Base-by-base conservation (phyloP, 1,140 invertebrate genomes). In the Cherax destructor region DNA sequence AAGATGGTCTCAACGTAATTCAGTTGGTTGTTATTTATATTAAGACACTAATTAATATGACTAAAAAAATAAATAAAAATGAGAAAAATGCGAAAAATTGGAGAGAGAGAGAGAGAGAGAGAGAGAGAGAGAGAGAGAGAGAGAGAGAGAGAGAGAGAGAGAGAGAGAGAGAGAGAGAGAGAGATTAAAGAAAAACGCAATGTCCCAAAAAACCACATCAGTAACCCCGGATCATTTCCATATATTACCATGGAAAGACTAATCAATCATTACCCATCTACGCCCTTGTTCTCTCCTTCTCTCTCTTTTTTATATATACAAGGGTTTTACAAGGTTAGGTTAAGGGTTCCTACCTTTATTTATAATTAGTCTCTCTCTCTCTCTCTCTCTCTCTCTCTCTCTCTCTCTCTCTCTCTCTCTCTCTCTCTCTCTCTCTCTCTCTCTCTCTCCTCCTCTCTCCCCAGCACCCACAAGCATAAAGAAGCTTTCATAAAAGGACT, bases 211-310 rank as follows among this genome's bases (percentile, higher is more conserved):
- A 24, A 81, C 65, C 65, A 11, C 13, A 69, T 18, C 13, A 18
- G 13, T 16, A 0, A 16, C 65, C 4, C 24, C 30, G 30, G 69
- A 13, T 24, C 49, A 80, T 18, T 52, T 52, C 9, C 47, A 49
- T 80, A 56, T 7, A 16, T 50, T 86, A 86, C 78, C 49, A 77
- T 52, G 52, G n/a, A 74, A 10, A 21, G 56, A 56, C 7, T 59
- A 77, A 86, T 77, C 84, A 72, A 77, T 86, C 84, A 76, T 77
- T 86, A 76, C 65, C 65, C 65, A 11, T 18, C 65, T 21, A 11
- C 18, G 13, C 21, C 65, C 65, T 69, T 18, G 13, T 18, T 69
- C 18, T 21, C 65, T 21, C 7, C 21, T 6, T 21, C 65, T 69
- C 65, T 69, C 65, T 69, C 65, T 69, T 5, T 69, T 3, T 69